Evolutionary conservation across 1,140 invertebrate species (phyloP), one percentile per base, ranked within the genome.

Genomic region (Drosophila gunungcola): DNA sequence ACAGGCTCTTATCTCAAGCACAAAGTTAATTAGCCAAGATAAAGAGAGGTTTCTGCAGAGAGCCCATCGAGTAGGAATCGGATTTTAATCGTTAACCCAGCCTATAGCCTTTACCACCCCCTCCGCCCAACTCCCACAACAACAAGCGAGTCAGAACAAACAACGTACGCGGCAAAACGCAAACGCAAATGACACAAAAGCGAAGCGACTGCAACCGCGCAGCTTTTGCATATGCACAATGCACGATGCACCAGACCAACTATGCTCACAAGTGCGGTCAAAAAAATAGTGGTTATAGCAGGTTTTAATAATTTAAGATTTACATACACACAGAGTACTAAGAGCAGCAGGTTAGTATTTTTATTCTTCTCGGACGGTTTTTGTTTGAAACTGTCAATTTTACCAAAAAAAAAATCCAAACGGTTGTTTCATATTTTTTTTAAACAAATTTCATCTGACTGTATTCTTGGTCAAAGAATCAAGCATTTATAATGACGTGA

Each of bases 121-220:
- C 58, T 56, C 63, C 70, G n/a, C 48, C 60, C 83, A 21, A 58
- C 77, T 74, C 29, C 32, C 13, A 12, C 48, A 13, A 69, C 42
- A 69, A 43, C 48, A 56, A 63, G 68, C 53, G 54, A 53, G 55
- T 64, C 49, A 63, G 64, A 68, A 27, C 63, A 79, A 78, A 79
- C 36, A 82, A 45, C 48, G 52, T n/a, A 56, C 34, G 51, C 61
- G 55, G 36, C 76, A 76, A 78, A 81, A 72, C 65, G 62, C 80
- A 67, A 82, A 65, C 65, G 53, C 53, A 85, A 82, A 63, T 75
- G 73, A 78, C 82, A 72, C 72, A 53, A 65, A 86, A 78, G 65
- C 79, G 65, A 68, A 72, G 64, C 65, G 49, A 65, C 70, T 58
- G 74, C 80, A 49, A 62, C 25, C 58, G 54, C 64, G 38, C 62